Percentiles rank a stretch among this genome's conserved stretches.
phyloP scores from a whole-genome alignment of 1,140 invertebrate genomes.

The Hypothenemus hampei region DNA sequence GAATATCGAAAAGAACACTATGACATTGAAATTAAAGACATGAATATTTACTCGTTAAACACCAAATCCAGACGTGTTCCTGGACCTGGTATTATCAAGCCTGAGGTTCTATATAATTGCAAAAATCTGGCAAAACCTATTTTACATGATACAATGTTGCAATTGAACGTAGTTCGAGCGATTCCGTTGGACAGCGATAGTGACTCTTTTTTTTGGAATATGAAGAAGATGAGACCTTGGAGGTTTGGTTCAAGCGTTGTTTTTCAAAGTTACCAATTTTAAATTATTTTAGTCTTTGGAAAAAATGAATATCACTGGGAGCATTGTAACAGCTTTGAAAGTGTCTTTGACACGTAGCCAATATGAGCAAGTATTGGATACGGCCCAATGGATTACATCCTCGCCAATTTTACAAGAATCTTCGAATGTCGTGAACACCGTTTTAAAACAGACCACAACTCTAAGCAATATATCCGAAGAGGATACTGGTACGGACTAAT shows the following conservation, averaged over 20 bases:
- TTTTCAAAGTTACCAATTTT: too few relatives aligned
- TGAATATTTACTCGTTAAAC: constrained; percentile 81
- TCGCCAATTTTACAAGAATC: constrained; percentile 29
- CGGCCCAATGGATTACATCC: constrained; percentile 49
- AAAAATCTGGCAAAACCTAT: constrained; percentile 63
- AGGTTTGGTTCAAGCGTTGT: too few relatives aligned
- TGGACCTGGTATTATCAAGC: constrained; percentile 44
- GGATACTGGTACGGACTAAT: constrained; percentile 45
- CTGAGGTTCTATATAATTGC: constrained; percentile 65
- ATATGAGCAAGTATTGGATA: constrained; percentile 85
- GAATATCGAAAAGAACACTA: constrained; percentile 47
- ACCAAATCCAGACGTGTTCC: constrained; percentile 42
- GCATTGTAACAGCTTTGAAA: constrained; percentile 76
- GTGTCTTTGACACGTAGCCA: constrained; percentile 78
- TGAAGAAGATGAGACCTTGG: constrained; percentile 11
- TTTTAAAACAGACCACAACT: constrained; percentile 20
- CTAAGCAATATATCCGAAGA: constrained; percentile 46
- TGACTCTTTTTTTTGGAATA: constrained; percentile 35
- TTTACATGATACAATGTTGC: constrained; percentile 77
- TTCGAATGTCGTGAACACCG: constrained; percentile 19
- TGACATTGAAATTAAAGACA: constrained; percentile 69
- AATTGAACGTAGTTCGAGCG: constrained; percentile 55
- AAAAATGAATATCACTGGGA: constrained; percentile 61
- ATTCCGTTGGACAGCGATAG: constrained; percentile 31
- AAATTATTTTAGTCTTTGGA: constrained; percentile 9